Conservation (phyloP, 2,888 invertebrate genomes). For the Pollenia angustigena region DNA sequence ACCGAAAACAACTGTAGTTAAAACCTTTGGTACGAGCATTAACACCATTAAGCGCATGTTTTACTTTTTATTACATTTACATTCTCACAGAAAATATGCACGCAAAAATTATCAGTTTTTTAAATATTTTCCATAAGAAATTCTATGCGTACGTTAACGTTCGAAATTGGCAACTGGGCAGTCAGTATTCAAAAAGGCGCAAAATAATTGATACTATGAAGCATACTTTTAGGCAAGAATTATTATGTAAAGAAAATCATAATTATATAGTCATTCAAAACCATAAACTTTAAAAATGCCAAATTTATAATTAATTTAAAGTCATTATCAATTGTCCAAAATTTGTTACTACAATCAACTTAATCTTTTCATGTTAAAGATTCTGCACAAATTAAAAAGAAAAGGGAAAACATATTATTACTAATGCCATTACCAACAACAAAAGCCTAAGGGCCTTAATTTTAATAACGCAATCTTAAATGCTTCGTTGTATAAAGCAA, state of each 20-base stretch:
- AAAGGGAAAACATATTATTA: conserved; percentile 15
- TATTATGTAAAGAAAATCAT: background rate
- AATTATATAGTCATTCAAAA: background rate
- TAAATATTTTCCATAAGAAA: no score
- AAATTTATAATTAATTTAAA: conserved; percentile 24
- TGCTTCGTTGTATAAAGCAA: background rate
- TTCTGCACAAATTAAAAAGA: background rate
- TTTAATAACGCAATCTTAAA: conserved; percentile 2
- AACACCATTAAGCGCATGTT: no score
- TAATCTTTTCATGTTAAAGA: conserved; percentile 6
- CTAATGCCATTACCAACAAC: background rate
- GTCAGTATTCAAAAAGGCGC: background rate
- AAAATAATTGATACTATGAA: background rate
- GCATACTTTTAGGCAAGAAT: background rate
- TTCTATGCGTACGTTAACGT: no score
- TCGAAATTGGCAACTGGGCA: no score
- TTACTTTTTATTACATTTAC: no score
- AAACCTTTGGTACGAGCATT: no score
- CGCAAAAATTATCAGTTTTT: no score
- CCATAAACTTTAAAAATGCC: background rate
- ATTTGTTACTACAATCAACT: background rate
- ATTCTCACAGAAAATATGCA: no score
- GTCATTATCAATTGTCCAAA: background rate
- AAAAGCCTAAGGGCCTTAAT: conserved; percentile 5
- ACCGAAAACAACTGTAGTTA: no score